Evolutionary conservation across 2,797 vertebrate species (phyloP).

Genomic region (Pseudochromis fuscus): DNA sequence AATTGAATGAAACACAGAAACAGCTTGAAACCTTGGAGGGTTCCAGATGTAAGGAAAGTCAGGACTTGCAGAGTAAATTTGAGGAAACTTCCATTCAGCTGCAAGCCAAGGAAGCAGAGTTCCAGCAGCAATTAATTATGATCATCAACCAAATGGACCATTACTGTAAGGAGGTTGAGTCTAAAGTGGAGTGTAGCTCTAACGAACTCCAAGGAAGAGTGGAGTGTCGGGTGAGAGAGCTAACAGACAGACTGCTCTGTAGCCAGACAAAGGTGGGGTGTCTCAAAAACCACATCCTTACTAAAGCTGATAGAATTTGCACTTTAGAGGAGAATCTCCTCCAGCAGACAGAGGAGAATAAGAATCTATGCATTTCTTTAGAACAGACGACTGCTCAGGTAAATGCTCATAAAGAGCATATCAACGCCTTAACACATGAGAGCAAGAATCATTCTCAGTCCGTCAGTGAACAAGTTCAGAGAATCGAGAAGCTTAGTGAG

Average conservation of each 20-base stretch:
- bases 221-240: slow-evolving; percentile 75
- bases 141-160: slow-evolving; percentile 81
- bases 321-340: slow-evolving; percentile 89
- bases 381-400: slow-evolving; percentile 86
- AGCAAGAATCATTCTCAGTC: slow-evolving; percentile 87
- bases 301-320: slow-evolving; percentile 81
- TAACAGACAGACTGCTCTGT: slow-evolving; percentile 82
- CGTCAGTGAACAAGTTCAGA: slow-evolving; percentile 88
- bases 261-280: slow-evolving; percentile 81
- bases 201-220: slow-evolving; percentile 85
- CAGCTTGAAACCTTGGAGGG: slow-evolving; percentile 82
- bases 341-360: slow-evolving; percentile 83
- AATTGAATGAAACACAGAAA: slow-evolving; percentile 81
- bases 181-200: slow-evolving; percentile 82
- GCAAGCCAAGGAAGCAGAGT: slow-evolving; percentile 82
- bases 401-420: slow-evolving; percentile 86
- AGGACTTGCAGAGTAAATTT: slow-evolving; percentile 84
- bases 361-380: slow-evolving; percentile 84
- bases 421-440: slow-evolving; percentile 88
- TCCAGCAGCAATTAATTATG: slow-evolving; percentile 76
- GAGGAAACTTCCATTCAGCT: slow-evolving; percentile 82
- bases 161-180: slow-evolving; percentile 82
- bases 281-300: slow-evolving; percentile 84
- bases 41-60: slow-evolving; percentile 81
- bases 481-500: slow-evolving; percentile 88